These are phyloP conservation scores for Apostichopus californicus DNA, from an alignment of 35 echinoderm and acorn worm species.

Conservation along the genomic window DNA sequence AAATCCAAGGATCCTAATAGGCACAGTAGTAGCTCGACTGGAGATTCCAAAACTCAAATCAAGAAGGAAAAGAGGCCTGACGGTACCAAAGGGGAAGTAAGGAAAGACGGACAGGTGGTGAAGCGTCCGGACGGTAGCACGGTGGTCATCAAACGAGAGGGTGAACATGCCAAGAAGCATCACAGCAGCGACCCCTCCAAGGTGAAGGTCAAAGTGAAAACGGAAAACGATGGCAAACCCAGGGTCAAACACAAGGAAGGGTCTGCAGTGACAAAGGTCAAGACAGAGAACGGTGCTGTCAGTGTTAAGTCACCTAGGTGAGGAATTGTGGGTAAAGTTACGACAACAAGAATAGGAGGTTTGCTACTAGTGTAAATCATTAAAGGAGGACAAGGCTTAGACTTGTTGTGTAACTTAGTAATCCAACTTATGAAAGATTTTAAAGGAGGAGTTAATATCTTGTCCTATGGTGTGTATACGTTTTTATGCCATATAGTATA, in stretches of 20 bases:
- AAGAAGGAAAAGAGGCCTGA: constrained; percentile 64
- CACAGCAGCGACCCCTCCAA: constrained; percentile 13
- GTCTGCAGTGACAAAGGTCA: constrained; percentile 1
- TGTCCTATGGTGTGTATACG: no score
- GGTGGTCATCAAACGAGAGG: constrained; percentile 25
- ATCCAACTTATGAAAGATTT: no score
- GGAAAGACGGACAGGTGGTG: constrained; percentile 1
- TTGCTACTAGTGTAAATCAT: no score
- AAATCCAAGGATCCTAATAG: constrained; percentile 19
- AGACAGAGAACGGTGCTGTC: constrained; percentile 43
- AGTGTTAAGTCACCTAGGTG: constrained; percentile 46
- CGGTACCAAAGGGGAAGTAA: constrained; percentile 34
- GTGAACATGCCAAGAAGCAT: constrained; percentile 38
- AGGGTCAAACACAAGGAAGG: constrained; percentile 19
- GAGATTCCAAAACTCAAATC: constrained; percentile 13
- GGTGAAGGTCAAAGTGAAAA: constrained; percentile 65
- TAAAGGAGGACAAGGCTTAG: no score
- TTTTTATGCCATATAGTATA: no score
- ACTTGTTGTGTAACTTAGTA: no score
- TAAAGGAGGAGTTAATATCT: no score
- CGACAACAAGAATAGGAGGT: neutral
- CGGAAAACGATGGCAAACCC: constrained; percentile 18
- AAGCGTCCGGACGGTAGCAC: constrained; percentile 27
- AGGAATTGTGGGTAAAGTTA: neutral
- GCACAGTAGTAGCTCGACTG: constrained; percentile 53